Evolutionary conservation across 1,140 invertebrate genomes (phyloP), one percentile per base, ranked within the genome.

Genomic region (Hetaerina americana): DNA sequence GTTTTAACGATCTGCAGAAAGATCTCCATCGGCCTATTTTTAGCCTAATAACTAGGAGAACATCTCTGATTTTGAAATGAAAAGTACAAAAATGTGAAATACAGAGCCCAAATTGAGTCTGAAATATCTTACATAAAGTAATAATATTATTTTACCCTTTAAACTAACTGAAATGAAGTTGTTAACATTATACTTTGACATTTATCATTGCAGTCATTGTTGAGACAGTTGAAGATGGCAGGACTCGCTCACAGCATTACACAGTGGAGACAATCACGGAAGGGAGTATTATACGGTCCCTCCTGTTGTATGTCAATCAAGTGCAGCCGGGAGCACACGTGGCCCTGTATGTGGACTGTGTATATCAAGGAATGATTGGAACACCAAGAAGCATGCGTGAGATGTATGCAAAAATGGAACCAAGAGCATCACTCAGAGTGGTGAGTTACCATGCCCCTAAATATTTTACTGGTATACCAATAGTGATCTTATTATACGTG

Each of bases 291-390:
- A 80, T 85, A 15, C 82, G 82, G 68, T 85, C 81, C 24, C 73
- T 89, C 1, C 77, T 88, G 5, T 71, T 89, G 12, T 74, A 81
- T 0, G 77, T 88, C 15, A 57, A 57, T 10, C 40, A 57, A 57
- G 40, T 57, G 5, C 80, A 84, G 75, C 81, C 82, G 0, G 80
- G 82, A 8, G 81, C 84, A 3, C 80, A 82, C 71, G 79, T 85
- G 3, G 83, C 84, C 27, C 75, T 88, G 0, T 87, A 86, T 75
- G 78, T 87, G n/a, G 84, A 88, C 74, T 88, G 87, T 74, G 74
- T 78, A 27, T 80, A 82, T 24, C 83, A 85, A 71, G 87, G 86
- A 1, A 81, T 80, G 57, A 79, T 88, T 25, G 78, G 80, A 1
- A 78, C 84, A 66, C 81, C 79, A 68, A 82, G 78, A 76, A 81